phyloP scores from a whole-genome alignment of 1,140 invertebrate species.

The Camponotus floridanus region DNA sequence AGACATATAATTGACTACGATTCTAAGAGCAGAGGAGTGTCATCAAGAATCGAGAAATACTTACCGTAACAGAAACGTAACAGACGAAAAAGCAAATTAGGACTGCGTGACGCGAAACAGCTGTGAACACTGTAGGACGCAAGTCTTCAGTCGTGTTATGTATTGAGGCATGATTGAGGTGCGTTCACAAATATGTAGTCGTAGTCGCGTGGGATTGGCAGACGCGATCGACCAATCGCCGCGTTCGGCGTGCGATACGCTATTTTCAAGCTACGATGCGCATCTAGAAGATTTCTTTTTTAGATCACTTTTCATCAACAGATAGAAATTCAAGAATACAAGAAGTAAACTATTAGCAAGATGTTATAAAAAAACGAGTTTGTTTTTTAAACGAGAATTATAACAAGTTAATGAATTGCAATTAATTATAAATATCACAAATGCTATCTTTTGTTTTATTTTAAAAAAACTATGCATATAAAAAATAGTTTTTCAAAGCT shows the following conservation, averaged over 20 bases:
- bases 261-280: conserved; percentile 1
- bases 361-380: neutral
- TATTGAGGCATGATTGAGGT: neutral
- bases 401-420: too few species aligned
- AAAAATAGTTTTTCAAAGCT: conserved; percentile 13
- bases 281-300: neutral
- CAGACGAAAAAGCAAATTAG: neutral
- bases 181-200: neutral
- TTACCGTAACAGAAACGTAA: neutral
- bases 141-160: neutral
- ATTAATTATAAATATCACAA: neutral
- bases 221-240: neutral
- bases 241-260: neutral
- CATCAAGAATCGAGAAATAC: neutral
- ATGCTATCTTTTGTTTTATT: neutral
- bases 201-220: conserved; percentile 5
- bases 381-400: neutral
- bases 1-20: neutral
- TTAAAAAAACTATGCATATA: neutral
- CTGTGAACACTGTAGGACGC: conserved; percentile 33
- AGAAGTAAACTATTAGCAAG: too few species aligned
- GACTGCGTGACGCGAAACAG: neutral
- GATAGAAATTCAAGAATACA: too few species aligned
- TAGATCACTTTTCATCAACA: too few species aligned
- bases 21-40: neutral